A percentile compares a stretch with the other conserved stretches of the same genome.
Evolutionary conservation across 2,888 invertebrate genomes (phyloP).

Genomic region (Cancer borealis): DNA sequence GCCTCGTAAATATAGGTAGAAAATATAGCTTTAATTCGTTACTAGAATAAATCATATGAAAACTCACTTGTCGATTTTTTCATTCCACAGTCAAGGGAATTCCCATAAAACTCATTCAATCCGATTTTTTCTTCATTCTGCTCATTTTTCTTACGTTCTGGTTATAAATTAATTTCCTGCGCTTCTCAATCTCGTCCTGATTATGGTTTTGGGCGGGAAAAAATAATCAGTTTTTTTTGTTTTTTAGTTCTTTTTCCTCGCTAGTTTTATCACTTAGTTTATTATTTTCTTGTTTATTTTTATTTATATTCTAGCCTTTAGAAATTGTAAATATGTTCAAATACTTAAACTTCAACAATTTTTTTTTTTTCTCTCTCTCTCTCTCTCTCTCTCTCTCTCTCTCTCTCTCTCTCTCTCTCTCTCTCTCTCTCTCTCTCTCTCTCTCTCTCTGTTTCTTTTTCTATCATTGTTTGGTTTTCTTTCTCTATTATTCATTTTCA

Average conservation of each 20-base stretch:
- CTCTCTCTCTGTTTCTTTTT: not conserved
- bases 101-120: no score
- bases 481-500: conserved; percentile 15
- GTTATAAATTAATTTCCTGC: not conserved
- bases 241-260: not conserved
- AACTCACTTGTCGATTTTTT: no score
- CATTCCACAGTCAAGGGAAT: no score
- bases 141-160: not conserved
- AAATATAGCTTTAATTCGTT: no score
- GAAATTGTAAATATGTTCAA: not conserved
- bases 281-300: not conserved
- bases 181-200: not conserved
- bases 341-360: not conserved
- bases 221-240: not conserved
- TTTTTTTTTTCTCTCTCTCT: no score
- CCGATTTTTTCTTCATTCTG: not conserved
- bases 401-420: conserved; percentile 9
- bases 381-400: not conserved
- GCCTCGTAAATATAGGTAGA: no score
- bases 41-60: no score
- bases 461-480: not conserved
- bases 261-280: not conserved
- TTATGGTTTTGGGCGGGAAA: not conserved
- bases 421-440: conserved; percentile 17
- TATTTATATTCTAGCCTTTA: not conserved